These are phyloP conservation scores for Drosophila peninsularis DNA, from an alignment of 2,888 invertebrate genomes.

Conservation along the genomic window DNA sequence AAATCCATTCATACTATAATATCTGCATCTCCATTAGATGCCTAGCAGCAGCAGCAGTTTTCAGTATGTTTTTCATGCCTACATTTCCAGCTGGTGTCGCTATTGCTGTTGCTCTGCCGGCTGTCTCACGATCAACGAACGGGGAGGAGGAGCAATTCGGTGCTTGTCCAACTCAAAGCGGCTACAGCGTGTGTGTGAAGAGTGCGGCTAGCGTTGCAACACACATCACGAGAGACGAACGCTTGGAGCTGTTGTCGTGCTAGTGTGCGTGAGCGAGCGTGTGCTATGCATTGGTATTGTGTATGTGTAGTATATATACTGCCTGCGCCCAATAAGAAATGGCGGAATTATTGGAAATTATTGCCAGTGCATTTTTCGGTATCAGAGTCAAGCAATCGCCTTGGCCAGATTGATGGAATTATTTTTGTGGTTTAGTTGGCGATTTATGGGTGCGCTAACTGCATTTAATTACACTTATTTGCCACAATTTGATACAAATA, in stretches of 20 bases:
- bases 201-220: conserved; percentile 46
- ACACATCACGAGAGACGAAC: conserved; percentile 21
- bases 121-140: conserved; percentile 32
- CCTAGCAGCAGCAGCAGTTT: not conserved
- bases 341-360: conserved; percentile 67
- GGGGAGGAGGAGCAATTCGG: conserved; percentile 61
- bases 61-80: conserved; percentile 26
- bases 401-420: conserved; percentile 43
- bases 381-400: conserved; percentile 44
- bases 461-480: conserved; percentile 67
- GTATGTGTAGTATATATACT: conserved; percentile 49
- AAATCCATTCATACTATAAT: not conserved
- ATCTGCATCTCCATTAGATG: too few species aligned
- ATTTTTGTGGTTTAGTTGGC: conserved; percentile 40
- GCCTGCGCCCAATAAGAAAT: conserved; percentile 72
- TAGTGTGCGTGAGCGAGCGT: conserved; percentile 13
- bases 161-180: conserved; percentile 8
- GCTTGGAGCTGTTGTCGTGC: conserved; percentile 43
- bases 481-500: conserved; percentile 49
- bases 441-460: conserved; percentile 51
- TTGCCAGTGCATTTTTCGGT: conserved; percentile 60
- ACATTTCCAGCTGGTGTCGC: conserved; percentile 32
- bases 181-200: conserved; percentile 39
- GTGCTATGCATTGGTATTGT: conserved; percentile 19
- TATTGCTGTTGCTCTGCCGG: conserved; percentile 40